Conservation (phyloP, 2,113 vertebrate species). For the Synchiropus splendidus region DNA sequence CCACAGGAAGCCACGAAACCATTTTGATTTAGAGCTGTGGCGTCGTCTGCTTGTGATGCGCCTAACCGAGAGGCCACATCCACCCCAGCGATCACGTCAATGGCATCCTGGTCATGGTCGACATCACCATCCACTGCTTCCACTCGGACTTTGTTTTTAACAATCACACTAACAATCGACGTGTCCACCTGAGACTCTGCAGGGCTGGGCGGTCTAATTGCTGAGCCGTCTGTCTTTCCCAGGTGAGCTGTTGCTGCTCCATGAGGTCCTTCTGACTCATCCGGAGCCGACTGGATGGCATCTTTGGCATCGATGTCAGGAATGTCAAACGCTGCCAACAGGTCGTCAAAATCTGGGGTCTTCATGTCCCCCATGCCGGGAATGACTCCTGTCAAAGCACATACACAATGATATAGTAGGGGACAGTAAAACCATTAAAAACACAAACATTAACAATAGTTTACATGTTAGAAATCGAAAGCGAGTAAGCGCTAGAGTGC, state of each 20-base stretch:
- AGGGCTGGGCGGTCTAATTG: conserved; percentile 54
- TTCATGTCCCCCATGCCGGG: conserved; percentile 94
- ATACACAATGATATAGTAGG: background rate
- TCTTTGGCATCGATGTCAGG: conserved; percentile 90
- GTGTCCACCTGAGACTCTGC: conserved; percentile 64
- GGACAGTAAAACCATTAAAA: no score
- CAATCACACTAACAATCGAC: conserved; percentile 85
- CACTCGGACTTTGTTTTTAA: conserved; percentile 83
- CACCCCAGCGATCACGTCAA: conserved; percentile 43
- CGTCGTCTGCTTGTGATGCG: conserved; percentile 41
- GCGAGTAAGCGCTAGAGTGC: no score
- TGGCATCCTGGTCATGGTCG: conserved; percentile 51
- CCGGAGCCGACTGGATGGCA: conserved; percentile 81
- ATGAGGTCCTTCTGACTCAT: conserved; percentile 70
- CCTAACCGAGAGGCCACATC: conserved; percentile 51
- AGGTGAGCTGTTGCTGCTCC: conserved; percentile 44
- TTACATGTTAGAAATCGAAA: no score
- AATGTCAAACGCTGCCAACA: conserved; percentile 90
- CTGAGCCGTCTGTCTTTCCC: conserved; percentile 41
- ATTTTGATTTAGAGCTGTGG: conserved; percentile 52
- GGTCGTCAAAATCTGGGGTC: conserved; percentile 91
- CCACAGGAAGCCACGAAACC: conserved; percentile 56
- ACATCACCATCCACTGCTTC: conserved; percentile 67
- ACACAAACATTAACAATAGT: no score
- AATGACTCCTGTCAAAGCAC: conserved; percentile 50